Conservation (phyloP, 2,888 invertebrate species). For the Resseliella maxima region DNA sequence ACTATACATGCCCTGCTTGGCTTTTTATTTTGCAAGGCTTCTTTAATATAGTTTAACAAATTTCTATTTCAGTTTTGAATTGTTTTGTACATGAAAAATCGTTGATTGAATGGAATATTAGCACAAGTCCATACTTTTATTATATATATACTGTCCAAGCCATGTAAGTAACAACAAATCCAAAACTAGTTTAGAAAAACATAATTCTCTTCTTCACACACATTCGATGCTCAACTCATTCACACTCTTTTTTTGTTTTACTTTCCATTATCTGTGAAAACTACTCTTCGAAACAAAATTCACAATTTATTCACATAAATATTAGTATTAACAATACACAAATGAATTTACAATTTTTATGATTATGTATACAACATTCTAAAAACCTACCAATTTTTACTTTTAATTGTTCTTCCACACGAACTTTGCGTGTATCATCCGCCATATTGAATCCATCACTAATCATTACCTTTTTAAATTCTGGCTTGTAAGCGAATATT, state of each 20-base stretch:
- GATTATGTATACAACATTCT: background rate
- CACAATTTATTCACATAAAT: slow-evolving; percentile 57
- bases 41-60: no score
- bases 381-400: slow-evolving; percentile 89
- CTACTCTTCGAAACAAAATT: background rate
- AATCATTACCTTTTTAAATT: slow-evolving; percentile 59
- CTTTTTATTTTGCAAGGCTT: no score
- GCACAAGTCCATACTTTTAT: slow-evolving; percentile 40
- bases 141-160: slow-evolving; percentile 3
- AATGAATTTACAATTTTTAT: background rate
- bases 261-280: slow-evolving; percentile 11
- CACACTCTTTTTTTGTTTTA: background rate
- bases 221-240: background rate
- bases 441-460: slow-evolving; percentile 92
- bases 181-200: slow-evolving; percentile 14
- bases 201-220: slow-evolving; percentile 33
- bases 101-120: background rate
- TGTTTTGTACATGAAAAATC: background rate
- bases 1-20: no score
- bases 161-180: background rate
- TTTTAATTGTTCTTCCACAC: slow-evolving; percentile 92
- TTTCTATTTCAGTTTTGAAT: background rate
- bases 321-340: slow-evolving; percentile 54
- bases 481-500: slow-evolving; percentile 46
- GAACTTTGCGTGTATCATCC: slow-evolving; percentile 89